These are phyloP conservation scores for Caenorhabditis virilis DNA, from an alignment of 2,888 invertebrate genomes.

Conservation along the genomic window DNA sequence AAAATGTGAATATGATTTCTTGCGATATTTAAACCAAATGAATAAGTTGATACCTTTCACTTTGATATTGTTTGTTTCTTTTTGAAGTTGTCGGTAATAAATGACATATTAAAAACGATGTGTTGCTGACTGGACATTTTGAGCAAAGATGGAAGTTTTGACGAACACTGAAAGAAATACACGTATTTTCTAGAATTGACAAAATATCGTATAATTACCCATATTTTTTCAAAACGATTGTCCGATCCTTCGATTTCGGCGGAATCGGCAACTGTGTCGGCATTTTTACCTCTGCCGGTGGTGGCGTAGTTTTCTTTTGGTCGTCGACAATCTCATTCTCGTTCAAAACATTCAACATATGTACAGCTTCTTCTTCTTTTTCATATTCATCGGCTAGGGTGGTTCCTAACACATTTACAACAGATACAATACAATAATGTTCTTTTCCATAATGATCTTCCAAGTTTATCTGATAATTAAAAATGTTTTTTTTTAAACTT, in stretches of 20 bases:
- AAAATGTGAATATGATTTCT: too few relatives aligned
- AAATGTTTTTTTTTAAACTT: too few relatives aligned
- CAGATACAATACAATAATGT: slow-evolving; percentile 95
- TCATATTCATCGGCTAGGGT: slow-evolving; percentile 73
- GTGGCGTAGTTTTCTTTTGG: slow-evolving; percentile 13
- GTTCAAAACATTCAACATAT: slow-evolving; percentile 12
- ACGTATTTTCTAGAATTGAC: slow-evolving; percentile 6
- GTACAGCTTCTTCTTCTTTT: slow-evolving; percentile 50
- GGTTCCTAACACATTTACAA: slow-evolving; percentile 89
- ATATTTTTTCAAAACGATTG: background rate
- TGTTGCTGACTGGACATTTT: background rate
- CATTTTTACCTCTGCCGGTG: slow-evolving; percentile 23
- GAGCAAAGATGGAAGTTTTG: background rate
- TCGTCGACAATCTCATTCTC: slow-evolving; percentile 15
- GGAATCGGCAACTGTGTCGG: slow-evolving; percentile 29
- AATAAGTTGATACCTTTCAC: too few relatives aligned
- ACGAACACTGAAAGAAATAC: background rate
- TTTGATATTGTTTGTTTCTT: too few relatives aligned
- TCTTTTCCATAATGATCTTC: slow-evolving; percentile 92
- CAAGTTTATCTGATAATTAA: slow-evolving; percentile 78
- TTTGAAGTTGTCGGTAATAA: too few relatives aligned
- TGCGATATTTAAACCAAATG: too few relatives aligned
- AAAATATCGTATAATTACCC: slow-evolving; percentile 4
- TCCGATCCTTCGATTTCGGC: slow-evolving; percentile 11
- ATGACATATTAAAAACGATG: background rate